Conservation (phyloP, 2,888 invertebrate species). For the Ichneumoninae sp. region DNA sequence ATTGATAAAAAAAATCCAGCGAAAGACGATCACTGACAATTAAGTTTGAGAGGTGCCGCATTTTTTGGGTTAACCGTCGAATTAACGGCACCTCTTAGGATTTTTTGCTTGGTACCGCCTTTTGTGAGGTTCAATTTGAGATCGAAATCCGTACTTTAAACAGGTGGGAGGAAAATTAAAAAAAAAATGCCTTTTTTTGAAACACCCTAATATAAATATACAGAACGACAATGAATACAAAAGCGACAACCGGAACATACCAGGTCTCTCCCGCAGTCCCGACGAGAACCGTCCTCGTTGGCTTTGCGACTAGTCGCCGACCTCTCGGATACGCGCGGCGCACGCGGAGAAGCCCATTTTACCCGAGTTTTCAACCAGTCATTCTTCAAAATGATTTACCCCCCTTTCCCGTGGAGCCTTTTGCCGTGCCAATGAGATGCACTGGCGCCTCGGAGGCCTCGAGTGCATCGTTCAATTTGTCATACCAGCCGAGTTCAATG, state of each 20-base stretch:
- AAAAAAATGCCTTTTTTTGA: too few relatives aligned
- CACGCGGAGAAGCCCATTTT: constrained; percentile 43
- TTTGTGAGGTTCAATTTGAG: too few relatives aligned
- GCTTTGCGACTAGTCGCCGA: constrained; percentile 1
- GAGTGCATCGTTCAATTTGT: constrained; percentile 1
- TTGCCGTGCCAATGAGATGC: constrained; percentile 7
- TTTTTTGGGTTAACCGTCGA: too few relatives aligned
- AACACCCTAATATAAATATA: too few relatives aligned
- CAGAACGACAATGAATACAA: neutral
- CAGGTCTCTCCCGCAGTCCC: constrained; percentile 1
- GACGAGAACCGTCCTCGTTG: neutral
- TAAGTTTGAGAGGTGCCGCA: too few relatives aligned
- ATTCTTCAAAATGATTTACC: constrained; percentile 44
- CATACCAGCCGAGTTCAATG: constrained; percentile 16
- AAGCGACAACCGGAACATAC: neutral
- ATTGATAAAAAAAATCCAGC: too few relatives aligned
- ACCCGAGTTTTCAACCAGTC: constrained; percentile 43
- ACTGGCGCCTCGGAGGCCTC: neutral
- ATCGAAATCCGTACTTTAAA: too few relatives aligned
- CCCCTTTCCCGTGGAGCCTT: neutral
- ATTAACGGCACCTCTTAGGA: too few relatives aligned
- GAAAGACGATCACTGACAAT: too few relatives aligned
- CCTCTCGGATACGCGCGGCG: neutral
- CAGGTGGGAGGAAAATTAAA: too few relatives aligned
- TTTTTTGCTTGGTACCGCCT: too few relatives aligned